Percentiles rank a stretch among this genome's conserved stretches.
phyloP scores from a whole-genome alignment of 2,797 vertebrate genomes.

The Onychomys torridus region DNA sequence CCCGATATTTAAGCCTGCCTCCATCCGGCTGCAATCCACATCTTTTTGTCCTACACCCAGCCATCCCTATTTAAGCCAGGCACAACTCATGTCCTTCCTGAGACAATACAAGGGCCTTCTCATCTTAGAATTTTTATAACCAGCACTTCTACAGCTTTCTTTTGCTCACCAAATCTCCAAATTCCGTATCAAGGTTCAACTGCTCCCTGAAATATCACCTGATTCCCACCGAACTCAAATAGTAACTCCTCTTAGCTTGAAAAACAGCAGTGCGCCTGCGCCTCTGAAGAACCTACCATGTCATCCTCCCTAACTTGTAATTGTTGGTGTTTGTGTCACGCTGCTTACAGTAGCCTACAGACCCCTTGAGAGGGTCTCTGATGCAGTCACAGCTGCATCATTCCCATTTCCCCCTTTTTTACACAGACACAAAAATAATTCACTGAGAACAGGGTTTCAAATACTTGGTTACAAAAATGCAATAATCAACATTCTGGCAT shows the following conservation, averaged over 20 bases:
- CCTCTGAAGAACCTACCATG: background rate
- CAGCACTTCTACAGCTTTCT: background rate
- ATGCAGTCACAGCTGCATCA: background rate
- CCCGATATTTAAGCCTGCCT: background rate
- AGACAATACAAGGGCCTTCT: slow-evolving; percentile 15
- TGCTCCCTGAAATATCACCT: background rate
- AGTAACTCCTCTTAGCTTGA: background rate
- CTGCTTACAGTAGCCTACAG: background rate
- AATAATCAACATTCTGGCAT: slow-evolving; percentile 27
- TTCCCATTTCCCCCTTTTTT: background rate
- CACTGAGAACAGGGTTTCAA: slow-evolving; percentile 1
- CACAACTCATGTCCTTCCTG: background rate
- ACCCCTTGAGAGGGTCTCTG: background rate
- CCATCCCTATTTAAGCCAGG: background rate
- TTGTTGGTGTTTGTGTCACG: background rate
- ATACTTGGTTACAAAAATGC: slow-evolving; percentile 14
- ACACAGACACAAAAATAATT: slow-evolving; percentile 18
- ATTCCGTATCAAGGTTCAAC: slow-evolving; percentile 3
- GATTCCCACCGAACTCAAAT: background rate
- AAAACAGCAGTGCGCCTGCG: background rate
- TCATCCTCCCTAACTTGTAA: background rate
- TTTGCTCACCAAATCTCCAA: background rate
- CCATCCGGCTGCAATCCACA: background rate
- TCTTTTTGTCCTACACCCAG: background rate
- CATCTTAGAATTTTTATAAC: background rate